A percentile compares a stretch with the other conserved stretches of the same genome.
Evolutionary conservation across 2,113 vertebrate species (phyloP).

Genomic region (Oenanthe melanoleuca): DNA sequence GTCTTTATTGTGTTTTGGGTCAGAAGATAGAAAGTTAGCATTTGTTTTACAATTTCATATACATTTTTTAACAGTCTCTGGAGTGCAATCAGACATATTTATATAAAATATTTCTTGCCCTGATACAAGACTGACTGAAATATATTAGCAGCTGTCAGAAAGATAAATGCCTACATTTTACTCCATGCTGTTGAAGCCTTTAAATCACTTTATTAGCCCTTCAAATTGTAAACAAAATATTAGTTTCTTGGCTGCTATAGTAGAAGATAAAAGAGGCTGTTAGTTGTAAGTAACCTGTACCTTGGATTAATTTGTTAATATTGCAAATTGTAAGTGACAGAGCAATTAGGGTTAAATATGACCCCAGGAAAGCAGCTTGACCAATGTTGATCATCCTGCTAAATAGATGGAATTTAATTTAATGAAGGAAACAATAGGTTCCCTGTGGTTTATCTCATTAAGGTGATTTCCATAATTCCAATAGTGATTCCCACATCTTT

Average conservation of each 20-base stretch:
- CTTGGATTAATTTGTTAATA: conserved; percentile 25
- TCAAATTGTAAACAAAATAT: not conserved
- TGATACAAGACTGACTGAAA: not conserved
- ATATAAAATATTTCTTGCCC: not conserved
- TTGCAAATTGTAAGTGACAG: conserved; percentile 7
- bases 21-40: not conserved
- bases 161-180: not conserved
- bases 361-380: conserved; percentile 16
- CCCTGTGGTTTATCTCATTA: conserved; percentile 4
- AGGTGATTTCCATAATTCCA: not conserved
- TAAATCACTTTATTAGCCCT: not conserved
- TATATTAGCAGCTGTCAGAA: not conserved
- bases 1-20: not conserved
- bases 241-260: not conserved
- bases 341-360: conserved; percentile 21
- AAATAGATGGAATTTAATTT: conserved; percentile 19
- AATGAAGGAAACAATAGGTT: not conserved
- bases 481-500: not conserved
- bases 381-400: not conserved
- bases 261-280: not conserved
- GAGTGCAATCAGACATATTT: not conserved
- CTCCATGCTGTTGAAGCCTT: not conserved
- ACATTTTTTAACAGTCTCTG: not conserved
- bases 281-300: not conserved
- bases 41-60: not conserved